Evolutionary conservation across 2,113 vertebrate species (phyloP), one percentile per base, ranked within the genome.

Genomic region (Anguilla japonica): DNA sequence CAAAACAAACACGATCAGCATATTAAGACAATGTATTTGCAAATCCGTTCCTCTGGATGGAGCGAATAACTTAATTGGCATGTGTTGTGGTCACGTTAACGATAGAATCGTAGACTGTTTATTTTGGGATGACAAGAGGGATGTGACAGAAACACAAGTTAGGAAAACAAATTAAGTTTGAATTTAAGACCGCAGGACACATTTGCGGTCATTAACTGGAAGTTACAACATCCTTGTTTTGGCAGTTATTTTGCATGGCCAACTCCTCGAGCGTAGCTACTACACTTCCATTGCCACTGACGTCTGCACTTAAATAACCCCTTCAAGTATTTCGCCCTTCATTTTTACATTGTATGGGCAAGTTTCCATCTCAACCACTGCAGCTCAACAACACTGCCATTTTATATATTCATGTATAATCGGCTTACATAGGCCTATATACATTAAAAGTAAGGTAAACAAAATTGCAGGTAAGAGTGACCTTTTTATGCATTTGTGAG

Each of bases 291-390:
- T 9, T 75, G 26, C 71, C 71, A n/a, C n/a, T 13, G 26, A 75
- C 60, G 60, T 67, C 71, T 75, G 71, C 26, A 29, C 71, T 75
- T 75, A 75, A n/a, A 34, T 75, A 75, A 75, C 71, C 71, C n/a
- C 26, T 75, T 1, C 13, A 26, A 75, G 71, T 75, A 26, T 75
- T n/a, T 75, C 71, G n/a, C 60, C 60, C 60, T 67, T 67, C 8
- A 53, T 14, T 14, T 53, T 67, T 5, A 67, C 60, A 67, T 15
- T 3, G 57, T 4, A 60, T 60, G 18, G 57, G 15, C 60, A 67
- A 67, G 60, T 67, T 22, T 3, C 18, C 22, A 26, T 20, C 22
- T 22, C 22, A 22, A 26, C n/a, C 26, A 34, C n/a, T 29, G n/a
- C 26, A 34, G 71, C 71, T 75, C 71, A 75, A 22, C 0, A 26